Evolutionary conservation across 2,888 invertebrate species (phyloP), one percentile per base, ranked within the genome.

Genomic region (Spodoptera exigua): DNA sequence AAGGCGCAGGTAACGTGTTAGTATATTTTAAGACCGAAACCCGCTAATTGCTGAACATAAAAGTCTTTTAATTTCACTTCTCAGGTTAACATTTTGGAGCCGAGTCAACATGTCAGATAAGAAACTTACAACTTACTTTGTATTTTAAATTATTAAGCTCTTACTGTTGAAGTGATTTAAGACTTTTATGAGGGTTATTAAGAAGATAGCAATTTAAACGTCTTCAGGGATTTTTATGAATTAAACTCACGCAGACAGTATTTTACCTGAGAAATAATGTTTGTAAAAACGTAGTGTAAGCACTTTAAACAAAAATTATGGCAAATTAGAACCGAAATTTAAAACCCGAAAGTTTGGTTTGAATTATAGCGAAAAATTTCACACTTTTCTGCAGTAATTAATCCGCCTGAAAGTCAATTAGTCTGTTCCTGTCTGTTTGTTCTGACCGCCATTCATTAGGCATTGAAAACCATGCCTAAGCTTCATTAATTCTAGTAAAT

Each of bases 391-490:
- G 27, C 11, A 14, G 39, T 52, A 37, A 51, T 61, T 64, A 62
- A 60, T 61, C 53, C 49, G 49, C 47, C 43, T 58, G 47, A 60
- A 61, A 58, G 64, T 76, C 55, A 61, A 72, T 76, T 62, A 72
- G 41, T 16, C 36, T 48, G 54, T 40, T 39, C 18, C 37, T 55
- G 53, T 45, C 49, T 52, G 49, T 55, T 49, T 10, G 44, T 2
- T 37, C 36, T 62, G 55, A 47, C 46, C 58, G 18, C 35, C 49
- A 45, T 62, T 51, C 12, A 60, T 71, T 54, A 61, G 13, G 36
- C 18, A 36, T 46, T 37, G 4, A 14, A 54, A 63, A 47, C 7
- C 16, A 39, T 43, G 14, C 34, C 34, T 48, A 27, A 52, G 41
- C 32, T 35, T 17, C 16, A 11, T 56, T 13, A 0, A 58, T 45